Base-by-base conservation (phyloP, 2,113 vertebrate species). In the Notarius quadriscutis region DNA sequence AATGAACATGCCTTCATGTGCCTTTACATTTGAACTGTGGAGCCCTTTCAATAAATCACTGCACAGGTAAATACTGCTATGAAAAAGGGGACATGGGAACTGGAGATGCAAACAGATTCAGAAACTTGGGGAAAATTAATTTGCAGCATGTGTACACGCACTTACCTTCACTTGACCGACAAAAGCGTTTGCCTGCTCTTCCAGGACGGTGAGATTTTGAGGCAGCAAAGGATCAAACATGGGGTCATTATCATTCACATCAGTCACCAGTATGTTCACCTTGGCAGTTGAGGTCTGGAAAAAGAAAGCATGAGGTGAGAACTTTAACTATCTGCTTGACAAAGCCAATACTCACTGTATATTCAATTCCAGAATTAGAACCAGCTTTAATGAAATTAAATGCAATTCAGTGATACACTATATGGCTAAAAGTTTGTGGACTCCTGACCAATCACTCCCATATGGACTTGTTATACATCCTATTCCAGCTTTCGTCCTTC, bases 231-330 rank as follows among this genome's bases (percentile, higher is more conserved):
- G 91, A 90, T 98, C 96, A 89, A 99, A 99, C 85, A 95, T 90
- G 0, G 98, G 98, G 60, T 97, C 97, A 0, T 99, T 99, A 94
- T 99, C 98, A 85, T 99, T 99, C 85, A 99, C 97, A 75, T 99
- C 98, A 0, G 96, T 98, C 92, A 99, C 98, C 90, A 96, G 94
- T 9, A 99, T 94, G 22, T 96, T 96, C 88, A 99, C 97, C 0
- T 94, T 97, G 17, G 96, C 95, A 65, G 96, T 98, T 18, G 97
- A 99, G 72, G 97, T 99, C 98, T 99, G 89, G 10, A 92, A 90
- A 86, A 88, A 81, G 81, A 86, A 90, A 77, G 77, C 50, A 67
- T 34, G 30, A 89, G 55, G 88, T 87, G 51, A 78, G 27, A 84
- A 34, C 30, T 81, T 22, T 12, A 60, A 25, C n/a, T 86, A 11